These are phyloP conservation scores for Drosophila mulleri DNA, from an alignment of 2,888 invertebrate genomes.

Conservation along the genomic window DNA sequence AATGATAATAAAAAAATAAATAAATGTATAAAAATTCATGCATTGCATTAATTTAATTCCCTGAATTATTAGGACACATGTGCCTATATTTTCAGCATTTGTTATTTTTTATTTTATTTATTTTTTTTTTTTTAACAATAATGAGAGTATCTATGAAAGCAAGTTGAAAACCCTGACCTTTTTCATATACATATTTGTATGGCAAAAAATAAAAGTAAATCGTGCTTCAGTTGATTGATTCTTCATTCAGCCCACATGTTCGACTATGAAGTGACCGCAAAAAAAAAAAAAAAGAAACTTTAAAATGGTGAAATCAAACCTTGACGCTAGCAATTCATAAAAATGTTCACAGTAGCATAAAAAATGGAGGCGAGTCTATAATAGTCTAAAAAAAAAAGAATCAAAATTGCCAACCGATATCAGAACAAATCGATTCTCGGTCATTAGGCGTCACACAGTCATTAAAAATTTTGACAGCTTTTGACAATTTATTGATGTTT, in stretches of 20 bases:
- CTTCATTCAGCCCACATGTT: slow-evolving; percentile 41
- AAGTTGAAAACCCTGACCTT: neutral
- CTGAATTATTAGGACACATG: neutral
- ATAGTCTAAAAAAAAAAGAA: slow-evolving; percentile 14
- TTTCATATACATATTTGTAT: neutral
- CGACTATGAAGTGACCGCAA: slow-evolving; percentile 16
- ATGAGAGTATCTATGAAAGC: neutral
- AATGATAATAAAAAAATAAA: too few relatives aligned
- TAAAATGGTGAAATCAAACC: slow-evolving; percentile 37
- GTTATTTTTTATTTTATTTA: neutral
- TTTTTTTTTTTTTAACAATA: neutral
- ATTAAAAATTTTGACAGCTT: slow-evolving; percentile 79
- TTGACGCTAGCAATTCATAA: slow-evolving; percentile 61
- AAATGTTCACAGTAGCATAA: slow-evolving; percentile 63
- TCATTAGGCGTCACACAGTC: slow-evolving; percentile 78
- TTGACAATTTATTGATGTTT: slow-evolving; percentile 77
- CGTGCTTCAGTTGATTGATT: slow-evolving; percentile 22
- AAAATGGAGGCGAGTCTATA: slow-evolving; percentile 22
- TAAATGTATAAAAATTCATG: too few relatives aligned
- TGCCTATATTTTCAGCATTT: neutral
- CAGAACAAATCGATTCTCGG: slow-evolving; percentile 67
- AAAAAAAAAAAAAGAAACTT: slow-evolving; percentile 39
- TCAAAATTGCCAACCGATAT: slow-evolving; percentile 41
- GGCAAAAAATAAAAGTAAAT: neutral
- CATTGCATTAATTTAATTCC: neutral